Percentiles rank a stretch among this genome's conserved stretches.
These are phyloP conservation scores for Eptesicus fuscus DNA, from an alignment of 2,113 vertebrate genomes.

Conservation along the genomic window DNA sequence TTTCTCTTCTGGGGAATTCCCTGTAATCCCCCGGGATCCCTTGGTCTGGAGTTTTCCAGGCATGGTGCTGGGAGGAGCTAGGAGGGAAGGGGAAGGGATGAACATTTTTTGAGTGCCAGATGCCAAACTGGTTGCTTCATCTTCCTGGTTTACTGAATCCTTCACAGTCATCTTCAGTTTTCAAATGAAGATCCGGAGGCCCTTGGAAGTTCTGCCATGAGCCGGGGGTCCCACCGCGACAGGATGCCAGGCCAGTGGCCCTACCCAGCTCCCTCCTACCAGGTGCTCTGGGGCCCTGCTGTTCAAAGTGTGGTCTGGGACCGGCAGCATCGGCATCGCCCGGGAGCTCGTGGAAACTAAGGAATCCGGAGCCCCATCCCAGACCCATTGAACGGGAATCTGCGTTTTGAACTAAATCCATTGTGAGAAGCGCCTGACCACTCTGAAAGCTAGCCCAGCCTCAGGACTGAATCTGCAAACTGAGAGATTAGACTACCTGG, in stretches of 20 bases:
- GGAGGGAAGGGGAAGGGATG: background rate
- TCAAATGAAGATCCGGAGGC: background rate
- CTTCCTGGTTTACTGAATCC: background rate
- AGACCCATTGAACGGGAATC: background rate
- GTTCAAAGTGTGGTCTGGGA: background rate
- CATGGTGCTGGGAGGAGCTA: background rate
- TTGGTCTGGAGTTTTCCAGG: background rate
- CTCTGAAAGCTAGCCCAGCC: background rate
- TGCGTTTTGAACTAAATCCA: background rate
- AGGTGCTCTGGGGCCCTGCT: background rate
- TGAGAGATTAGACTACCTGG: background rate
- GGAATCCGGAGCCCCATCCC: background rate
- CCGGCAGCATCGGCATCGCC: no score
- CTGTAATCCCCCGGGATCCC: background rate
- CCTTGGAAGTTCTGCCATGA: background rate
- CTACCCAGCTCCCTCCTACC: background rate
- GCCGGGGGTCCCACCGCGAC: background rate
- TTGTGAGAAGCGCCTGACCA: background rate
- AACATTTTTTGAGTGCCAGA: background rate
- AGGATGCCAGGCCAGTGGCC: background rate
- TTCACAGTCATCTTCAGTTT: background rate
- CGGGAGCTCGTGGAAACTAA: background rate
- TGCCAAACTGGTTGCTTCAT: background rate
- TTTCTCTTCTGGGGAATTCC: background rate
- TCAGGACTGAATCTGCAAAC: background rate